Base-by-base conservation (phyloP, 2,888 invertebrate species). In the Psococerastis gibbosa region DNA sequence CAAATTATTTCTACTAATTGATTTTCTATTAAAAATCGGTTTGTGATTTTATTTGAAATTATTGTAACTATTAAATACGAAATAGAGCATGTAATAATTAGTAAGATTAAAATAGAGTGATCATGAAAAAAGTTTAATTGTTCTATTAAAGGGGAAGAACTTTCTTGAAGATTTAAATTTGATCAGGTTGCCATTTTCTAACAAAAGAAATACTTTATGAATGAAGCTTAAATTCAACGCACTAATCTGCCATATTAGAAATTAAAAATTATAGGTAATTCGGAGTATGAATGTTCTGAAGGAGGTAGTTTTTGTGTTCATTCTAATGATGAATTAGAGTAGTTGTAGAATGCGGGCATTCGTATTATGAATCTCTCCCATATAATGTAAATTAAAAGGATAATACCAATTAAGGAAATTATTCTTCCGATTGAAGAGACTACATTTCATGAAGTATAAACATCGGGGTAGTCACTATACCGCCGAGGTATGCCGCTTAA, bases 401-500 rank as follows among this genome's bases (percentile, higher is more conserved):
- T 55, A 53, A 72, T 64, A 48, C 68, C 65, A 54, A 72, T 52
- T 49, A 73, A 54, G 1, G 74, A 76, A 55, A 75, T 70, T 53
- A 70, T 62, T 22, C 73, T 73, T n/a, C 77, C 77, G 57, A 76
- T 63, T 4, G 75, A 73, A 20, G 76, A 77, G 47, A 77, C 54
- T 50, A 72, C 56, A 68, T 79, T 79, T 75, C 77, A 78, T 44
- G 66, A 57, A 49, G 68, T 62, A 54, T 69, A 78, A 17, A 65
- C 63, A 60, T 78, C 76, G 1, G 77, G 75, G 43, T 78, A 80
- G 59, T 79, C 76, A 2, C 77, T 73, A 43, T 79, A 79, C 47
- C 81, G 79, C 45, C 81, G 79, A 38, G 79, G 81, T 62, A 81
- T 79, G 0, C 76, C 75, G 22, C 66, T 67, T 62, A 77, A 57